phyloP scores from a whole-genome alignment of 2,888 invertebrate genomes.

The Thalpophila matura region DNA sequence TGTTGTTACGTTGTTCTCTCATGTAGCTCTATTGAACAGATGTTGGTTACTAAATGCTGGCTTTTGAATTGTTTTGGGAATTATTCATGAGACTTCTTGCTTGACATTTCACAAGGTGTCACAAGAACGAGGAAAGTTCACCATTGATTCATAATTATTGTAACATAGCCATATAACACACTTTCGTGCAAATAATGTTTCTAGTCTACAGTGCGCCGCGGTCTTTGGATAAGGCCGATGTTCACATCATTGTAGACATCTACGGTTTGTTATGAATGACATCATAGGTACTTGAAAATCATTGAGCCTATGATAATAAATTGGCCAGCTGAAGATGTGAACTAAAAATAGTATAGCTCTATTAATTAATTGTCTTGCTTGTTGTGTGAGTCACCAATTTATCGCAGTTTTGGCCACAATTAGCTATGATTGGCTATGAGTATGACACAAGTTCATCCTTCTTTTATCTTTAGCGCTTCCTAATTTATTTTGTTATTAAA shows the following conservation, averaged over 20 bases:
- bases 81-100: not conserved
- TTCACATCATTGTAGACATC: constrained; percentile 29
- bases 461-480: constrained; percentile 50
- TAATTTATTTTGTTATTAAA: not conserved
- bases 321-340: constrained; percentile 49
- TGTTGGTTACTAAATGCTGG: constrained; percentile 58
- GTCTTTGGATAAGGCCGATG: constrained; percentile 7
- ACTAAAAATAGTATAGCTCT: constrained; percentile 61
- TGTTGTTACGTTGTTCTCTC: constrained; percentile 56
- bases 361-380: constrained; percentile 56
- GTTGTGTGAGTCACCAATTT: constrained; percentile 56
- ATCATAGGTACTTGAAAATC: constrained; percentile 54
- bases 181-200: not conserved
- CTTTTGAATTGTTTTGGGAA: constrained; percentile 1
- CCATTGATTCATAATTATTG: not conserved
- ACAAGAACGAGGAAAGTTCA: not conserved
- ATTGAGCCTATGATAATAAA: constrained; percentile 50
- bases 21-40: constrained; percentile 63
- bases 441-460: constrained; percentile 22
- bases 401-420: constrained; percentile 50
- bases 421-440: constrained; percentile 41
- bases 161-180: not conserved
- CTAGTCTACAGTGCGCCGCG: not conserved
- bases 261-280: constrained; percentile 41
- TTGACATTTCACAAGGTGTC: not conserved